Evolutionary conservation across 1,140 invertebrate species (phyloP).

Genomic region (Lepidurus packardi): DNA sequence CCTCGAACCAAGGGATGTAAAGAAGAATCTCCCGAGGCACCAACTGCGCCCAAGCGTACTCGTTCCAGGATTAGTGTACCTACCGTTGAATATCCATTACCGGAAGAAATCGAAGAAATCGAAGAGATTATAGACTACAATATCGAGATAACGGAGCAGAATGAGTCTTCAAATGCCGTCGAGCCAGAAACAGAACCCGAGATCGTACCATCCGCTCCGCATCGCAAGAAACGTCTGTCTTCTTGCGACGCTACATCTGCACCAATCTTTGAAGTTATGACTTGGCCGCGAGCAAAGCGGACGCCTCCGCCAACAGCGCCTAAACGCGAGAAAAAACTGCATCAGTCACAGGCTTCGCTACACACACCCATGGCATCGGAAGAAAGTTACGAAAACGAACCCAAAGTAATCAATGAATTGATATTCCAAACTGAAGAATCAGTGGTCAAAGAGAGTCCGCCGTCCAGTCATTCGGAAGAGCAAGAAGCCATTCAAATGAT

Average conservation of each 20-base stretch:
- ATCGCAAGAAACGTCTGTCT: background rate
- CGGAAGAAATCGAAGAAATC: slow-evolving; percentile 23
- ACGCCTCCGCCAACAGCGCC: slow-evolving; percentile 41
- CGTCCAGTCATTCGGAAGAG: background rate
- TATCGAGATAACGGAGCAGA: slow-evolving; percentile 1
- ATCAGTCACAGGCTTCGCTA: slow-evolving; percentile 30
- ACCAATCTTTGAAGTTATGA: slow-evolving; percentile 10
- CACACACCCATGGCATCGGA: background rate
- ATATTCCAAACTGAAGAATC: background rate
- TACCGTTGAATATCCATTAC: background rate
- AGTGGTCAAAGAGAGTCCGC: background rate
- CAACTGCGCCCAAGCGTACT: slow-evolving; percentile 26
- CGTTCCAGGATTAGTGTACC: slow-evolving; percentile 20
- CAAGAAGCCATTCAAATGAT: slow-evolving; percentile 8
- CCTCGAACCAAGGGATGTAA: slow-evolving; percentile 1
- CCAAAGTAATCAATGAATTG: background rate
- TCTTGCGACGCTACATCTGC: background rate
- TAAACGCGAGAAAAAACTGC: slow-evolving; percentile 40
- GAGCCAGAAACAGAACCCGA: background rate
- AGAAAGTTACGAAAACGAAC: slow-evolving; percentile 2
- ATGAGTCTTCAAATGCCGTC: background rate
- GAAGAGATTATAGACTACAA: slow-evolving; percentile 22
- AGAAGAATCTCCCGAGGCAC: background rate
- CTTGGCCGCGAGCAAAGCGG: slow-evolving; percentile 29
- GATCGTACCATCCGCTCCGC: slow-evolving; percentile 18